Conservation (phyloP, 2,113 vertebrate species). For the Macquaria australasica region DNA sequence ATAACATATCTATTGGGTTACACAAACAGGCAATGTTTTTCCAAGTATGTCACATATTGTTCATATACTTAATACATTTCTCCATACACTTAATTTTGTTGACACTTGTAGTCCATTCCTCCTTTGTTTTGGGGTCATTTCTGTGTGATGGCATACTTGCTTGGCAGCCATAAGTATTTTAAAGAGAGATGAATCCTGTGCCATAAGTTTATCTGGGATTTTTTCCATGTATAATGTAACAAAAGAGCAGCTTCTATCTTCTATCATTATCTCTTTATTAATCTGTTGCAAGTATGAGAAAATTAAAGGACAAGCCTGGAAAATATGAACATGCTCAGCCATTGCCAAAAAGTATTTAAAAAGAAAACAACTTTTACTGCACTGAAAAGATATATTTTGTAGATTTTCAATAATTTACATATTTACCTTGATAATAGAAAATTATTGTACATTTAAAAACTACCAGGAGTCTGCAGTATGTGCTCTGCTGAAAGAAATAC, state of each 20-base stretch:
- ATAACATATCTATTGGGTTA: too few relatives aligned
- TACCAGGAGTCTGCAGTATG: too few relatives aligned
- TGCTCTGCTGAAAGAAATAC: neutral
- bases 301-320: neutral
- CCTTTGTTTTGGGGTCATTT: neutral
- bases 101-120: neutral
- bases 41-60: neutral
- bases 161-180: neutral
- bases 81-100: neutral
- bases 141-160: too few relatives aligned
- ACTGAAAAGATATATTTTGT: neutral
- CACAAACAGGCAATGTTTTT: neutral
- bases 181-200: neutral
- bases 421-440: too few relatives aligned
- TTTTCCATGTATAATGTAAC: neutral
- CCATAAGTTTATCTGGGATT: neutral
- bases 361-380: neutral
- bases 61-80: neutral
- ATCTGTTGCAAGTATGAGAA: too few relatives aligned
- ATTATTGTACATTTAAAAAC: neutral
- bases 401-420: too few relatives aligned
- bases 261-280: neutral
- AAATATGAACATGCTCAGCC: neutral
- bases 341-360: neutral
- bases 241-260: neutral